phyloP scores from a whole-genome alignment of 1,140 invertebrate genomes.

The Drosophila lacertosa region DNA sequence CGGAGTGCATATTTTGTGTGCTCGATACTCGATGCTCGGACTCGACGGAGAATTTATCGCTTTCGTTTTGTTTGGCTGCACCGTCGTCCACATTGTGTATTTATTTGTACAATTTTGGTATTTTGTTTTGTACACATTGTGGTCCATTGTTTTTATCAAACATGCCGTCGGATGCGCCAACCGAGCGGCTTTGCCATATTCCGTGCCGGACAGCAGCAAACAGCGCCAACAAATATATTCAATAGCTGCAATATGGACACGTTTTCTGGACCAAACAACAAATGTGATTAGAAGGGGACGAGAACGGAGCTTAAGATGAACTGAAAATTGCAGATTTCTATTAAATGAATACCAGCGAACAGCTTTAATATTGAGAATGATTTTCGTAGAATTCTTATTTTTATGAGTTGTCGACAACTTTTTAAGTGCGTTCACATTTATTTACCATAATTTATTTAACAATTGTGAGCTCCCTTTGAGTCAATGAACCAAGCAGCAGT shows the following conservation, averaged over 20 bases:
- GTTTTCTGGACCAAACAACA: slow-evolving; percentile 29
- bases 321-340: neutral
- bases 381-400: too few relatives aligned
- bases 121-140: slow-evolving; percentile 48
- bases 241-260: slow-evolving; percentile 43
- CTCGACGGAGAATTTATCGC: slow-evolving; percentile 68
- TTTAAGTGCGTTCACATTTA: neutral
- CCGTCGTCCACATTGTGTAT: slow-evolving; percentile 52
- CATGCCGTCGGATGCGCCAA: slow-evolving; percentile 36
- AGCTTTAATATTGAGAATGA: too few relatives aligned
- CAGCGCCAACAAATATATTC: slow-evolving; percentile 18
- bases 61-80: slow-evolving; percentile 37
- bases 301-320: slow-evolving; percentile 1
- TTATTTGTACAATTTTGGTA: slow-evolving; percentile 53
- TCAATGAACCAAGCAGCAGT: slow-evolving; percentile 2
- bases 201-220: slow-evolving; percentile 18
- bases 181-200: neutral
- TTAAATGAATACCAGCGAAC: too few relatives aligned
- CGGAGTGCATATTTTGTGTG: slow-evolving; percentile 42
- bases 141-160: slow-evolving; percentile 64
- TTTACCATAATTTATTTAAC: neutral
- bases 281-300: slow-evolving; percentile 26
- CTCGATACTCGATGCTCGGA: slow-evolving; percentile 37
- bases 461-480: neutral
- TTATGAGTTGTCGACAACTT: neutral